phyloP scores from a whole-genome alignment of 2,797 vertebrate genomes.

The Hoplostethus atlanticus region DNA sequence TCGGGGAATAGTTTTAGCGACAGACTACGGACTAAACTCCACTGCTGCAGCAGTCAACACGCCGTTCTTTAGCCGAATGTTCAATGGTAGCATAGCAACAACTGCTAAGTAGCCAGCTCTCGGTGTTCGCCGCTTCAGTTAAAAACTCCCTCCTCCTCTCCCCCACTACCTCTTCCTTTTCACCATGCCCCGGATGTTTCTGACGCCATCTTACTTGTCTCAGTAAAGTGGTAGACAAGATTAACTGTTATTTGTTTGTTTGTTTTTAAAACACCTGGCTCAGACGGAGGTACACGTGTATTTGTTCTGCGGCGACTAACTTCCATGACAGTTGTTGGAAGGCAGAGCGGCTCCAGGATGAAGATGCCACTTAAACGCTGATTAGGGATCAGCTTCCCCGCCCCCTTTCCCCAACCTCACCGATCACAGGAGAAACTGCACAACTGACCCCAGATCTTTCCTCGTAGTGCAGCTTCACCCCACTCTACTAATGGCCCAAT shows the following conservation, averaged over 20 bases:
- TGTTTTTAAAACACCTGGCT: background rate
- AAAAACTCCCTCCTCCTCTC: slow-evolving; percentile 16
- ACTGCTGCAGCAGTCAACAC: background rate
- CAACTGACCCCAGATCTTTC: background rate
- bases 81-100: slow-evolving; percentile 73
- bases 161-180: slow-evolving; percentile 16
- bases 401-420: background rate
- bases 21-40: no score
- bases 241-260: no score
- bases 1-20: no score
- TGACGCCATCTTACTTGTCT: slow-evolving; percentile 62
- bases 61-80: background rate
- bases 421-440: background rate
- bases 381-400: background rate
- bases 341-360: background rate
- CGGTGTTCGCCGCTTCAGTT: slow-evolving; percentile 36
- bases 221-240: slow-evolving; percentile 9
- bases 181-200: slow-evolving; percentile 55
- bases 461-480: background rate
- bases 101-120: slow-evolving; percentile 52
- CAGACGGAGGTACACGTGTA: background rate
- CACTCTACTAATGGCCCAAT: background rate
- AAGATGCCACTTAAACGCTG: background rate
- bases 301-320: slow-evolving; percentile 33
- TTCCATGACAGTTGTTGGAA: slow-evolving; percentile 42